phyloP scores from a whole-genome alignment of 2,888 invertebrate genomes.

The Ephialtes manifestator region DNA sequence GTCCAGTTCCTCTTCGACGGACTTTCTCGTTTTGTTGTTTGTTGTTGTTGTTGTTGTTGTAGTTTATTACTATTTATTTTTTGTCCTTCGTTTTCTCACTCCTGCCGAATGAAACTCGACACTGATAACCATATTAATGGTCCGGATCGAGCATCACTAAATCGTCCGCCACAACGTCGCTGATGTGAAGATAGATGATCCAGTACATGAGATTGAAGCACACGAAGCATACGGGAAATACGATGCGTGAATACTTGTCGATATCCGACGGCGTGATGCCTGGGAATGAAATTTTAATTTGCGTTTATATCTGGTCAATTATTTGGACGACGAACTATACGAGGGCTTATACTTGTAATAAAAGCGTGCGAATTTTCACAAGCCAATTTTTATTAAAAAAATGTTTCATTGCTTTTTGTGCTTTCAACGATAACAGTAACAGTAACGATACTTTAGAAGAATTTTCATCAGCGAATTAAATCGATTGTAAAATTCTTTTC shows the following conservation, averaged over 20 bases:
- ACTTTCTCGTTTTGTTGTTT: constrained; percentile 48
- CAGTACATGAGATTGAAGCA: constrained; percentile 99
- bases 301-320: constrained; percentile 64
- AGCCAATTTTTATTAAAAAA: constrained; percentile 54
- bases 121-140: constrained; percentile 75
- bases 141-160: constrained; percentile 88
- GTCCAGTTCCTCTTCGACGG: constrained; percentile 57
- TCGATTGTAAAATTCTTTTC: not conserved
- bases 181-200: constrained; percentile 98
- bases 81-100: constrained; percentile 29
- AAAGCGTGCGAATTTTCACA: constrained; percentile 65
- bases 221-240: constrained; percentile 99
- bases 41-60: constrained; percentile 60
- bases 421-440: constrained; percentile 46
- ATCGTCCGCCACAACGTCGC: constrained; percentile 98
- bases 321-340: constrained; percentile 67
- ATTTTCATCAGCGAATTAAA: not conserved
- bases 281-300: constrained; percentile 72
- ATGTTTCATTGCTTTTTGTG: constrained; percentile 50
- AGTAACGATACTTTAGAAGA: constrained; percentile 33
- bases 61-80: constrained; percentile 48
- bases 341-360: constrained; percentile 72
- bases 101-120: constrained; percentile 36
- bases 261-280: constrained; percentile 98
- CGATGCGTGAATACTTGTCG: constrained; percentile 99